A percentile compares a stretch with the other conserved stretches of the same genome.
Conservation (phyloP, 2,888 invertebrate genomes). For the Dicranocentrus wangi region DNA sequence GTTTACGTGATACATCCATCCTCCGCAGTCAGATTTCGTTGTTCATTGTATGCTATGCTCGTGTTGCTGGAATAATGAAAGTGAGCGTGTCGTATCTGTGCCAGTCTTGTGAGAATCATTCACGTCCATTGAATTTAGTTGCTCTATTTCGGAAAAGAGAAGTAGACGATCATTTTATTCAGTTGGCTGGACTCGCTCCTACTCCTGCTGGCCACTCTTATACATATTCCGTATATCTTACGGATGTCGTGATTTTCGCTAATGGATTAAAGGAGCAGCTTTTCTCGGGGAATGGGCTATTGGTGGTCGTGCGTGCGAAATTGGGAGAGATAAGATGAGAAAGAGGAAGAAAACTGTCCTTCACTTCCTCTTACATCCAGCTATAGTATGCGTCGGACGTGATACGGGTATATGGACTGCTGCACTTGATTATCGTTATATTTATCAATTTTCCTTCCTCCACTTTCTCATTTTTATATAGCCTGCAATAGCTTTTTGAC, state of each 20-base stretch:
- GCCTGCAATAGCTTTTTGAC: too few species aligned
- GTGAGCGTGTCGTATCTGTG: constrained; percentile 52
- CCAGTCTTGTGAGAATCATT: constrained; percentile 41
- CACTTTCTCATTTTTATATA: not conserved
- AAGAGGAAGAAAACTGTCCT: constrained; percentile 48
- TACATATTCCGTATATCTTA: not conserved
- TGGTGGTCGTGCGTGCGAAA: constrained; percentile 69
- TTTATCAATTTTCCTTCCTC: constrained; percentile 47
- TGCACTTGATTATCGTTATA: constrained; percentile 8
- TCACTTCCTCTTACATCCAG: constrained; percentile 1
- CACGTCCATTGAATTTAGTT: constrained; percentile 46
- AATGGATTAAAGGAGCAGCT: constrained; percentile 60
- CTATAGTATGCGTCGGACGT: too few species aligned
- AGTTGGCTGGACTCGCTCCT: constrained; percentile 51
- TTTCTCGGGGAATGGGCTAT: constrained; percentile 61
- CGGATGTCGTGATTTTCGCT: constrained; percentile 65
- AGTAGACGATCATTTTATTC: constrained; percentile 46
- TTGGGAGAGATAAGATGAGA: constrained; percentile 65
- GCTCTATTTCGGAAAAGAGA: constrained; percentile 44
- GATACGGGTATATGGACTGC: not conserved
- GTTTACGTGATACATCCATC: too few species aligned
- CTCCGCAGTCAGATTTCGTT: too few species aligned
- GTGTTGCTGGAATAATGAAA: constrained; percentile 22
- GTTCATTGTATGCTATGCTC: too few species aligned
- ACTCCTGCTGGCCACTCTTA: not conserved